Evolutionary conservation across 2,888 invertebrate genomes (phyloP).

Genomic region (Philereme vetulata): DNA sequence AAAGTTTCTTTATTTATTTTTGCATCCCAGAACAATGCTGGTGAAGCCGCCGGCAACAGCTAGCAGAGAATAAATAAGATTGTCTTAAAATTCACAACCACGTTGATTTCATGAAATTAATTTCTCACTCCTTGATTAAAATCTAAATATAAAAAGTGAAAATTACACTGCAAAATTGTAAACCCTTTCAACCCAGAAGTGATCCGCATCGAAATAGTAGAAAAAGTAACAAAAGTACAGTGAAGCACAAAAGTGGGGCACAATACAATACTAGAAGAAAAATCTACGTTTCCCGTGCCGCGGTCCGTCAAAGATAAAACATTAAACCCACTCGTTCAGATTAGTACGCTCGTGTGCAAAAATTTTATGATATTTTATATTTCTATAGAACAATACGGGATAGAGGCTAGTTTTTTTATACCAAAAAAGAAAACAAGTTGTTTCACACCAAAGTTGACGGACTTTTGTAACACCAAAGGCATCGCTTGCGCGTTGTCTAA

Average conservation of each 20-base stretch:
- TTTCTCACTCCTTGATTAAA: no score
- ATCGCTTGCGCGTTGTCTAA: no score
- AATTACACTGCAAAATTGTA: slow-evolving; percentile 3
- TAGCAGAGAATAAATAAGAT: no score
- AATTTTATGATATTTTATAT: slow-evolving; percentile 14
- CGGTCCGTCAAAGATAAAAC: slow-evolving; percentile 20
- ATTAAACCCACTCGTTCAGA: slow-evolving; percentile 24
- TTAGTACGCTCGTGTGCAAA: slow-evolving; percentile 25
- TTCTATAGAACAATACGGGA: not conserved
- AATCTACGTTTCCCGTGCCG: slow-evolving; percentile 23
- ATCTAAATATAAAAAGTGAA: not conserved
- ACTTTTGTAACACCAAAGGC: no score
- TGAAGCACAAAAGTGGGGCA: slow-evolving; percentile 19
- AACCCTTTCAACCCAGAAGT: slow-evolving; percentile 9
- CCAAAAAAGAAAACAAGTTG: no score
- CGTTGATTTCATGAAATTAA: no score
- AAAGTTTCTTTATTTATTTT: no score
- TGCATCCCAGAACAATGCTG: no score
- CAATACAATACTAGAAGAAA: slow-evolving; percentile 14
- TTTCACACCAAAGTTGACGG: no score
- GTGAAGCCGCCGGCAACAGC: no score
- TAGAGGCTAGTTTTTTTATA: no score
- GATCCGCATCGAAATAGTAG: slow-evolving; percentile 11
- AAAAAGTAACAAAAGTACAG: slow-evolving; percentile 23
- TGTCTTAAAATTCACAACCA: no score